Evolutionary conservation across 2,888 invertebrate genomes (phyloP).

Genomic region (Amphiduros pacificus): DNA sequence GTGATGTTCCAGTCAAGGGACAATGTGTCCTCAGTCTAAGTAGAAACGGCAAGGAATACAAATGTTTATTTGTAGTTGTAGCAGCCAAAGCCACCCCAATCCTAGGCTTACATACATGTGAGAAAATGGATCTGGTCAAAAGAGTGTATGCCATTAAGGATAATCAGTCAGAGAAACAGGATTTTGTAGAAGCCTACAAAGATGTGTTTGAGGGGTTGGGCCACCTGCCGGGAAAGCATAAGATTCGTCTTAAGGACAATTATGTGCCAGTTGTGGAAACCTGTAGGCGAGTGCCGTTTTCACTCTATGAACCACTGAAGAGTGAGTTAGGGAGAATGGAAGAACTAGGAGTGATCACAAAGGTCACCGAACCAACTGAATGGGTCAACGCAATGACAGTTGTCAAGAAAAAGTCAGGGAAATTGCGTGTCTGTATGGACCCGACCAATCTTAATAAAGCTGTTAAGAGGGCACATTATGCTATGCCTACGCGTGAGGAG

Average conservation of each 20-base stretch:
- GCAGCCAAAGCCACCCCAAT: slow-evolving; percentile 13
- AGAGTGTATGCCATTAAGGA: slow-evolving; percentile 10
- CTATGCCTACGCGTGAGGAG: slow-evolving; percentile 30
- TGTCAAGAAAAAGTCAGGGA: slow-evolving; percentile 25
- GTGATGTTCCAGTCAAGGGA: too few species aligned
- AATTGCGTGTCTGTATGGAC: slow-evolving; percentile 31
- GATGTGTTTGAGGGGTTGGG: slow-evolving; percentile 12
- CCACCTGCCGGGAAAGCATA: background rate
- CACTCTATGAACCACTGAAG: slow-evolving; percentile 17
- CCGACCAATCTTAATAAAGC: slow-evolving; percentile 29
- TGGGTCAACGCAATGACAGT: slow-evolving; percentile 30
- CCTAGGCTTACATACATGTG: slow-evolving; percentile 1
- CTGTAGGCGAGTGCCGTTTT: slow-evolving; percentile 3
- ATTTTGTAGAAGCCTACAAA: background rate
- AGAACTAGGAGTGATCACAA: slow-evolving; percentile 19
- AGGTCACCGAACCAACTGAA: slow-evolving; percentile 26
- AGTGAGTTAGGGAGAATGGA: slow-evolving; percentile 23
- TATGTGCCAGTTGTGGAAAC: slow-evolving; percentile 14
- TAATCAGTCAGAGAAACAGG: slow-evolving; percentile 3
- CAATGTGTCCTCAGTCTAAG: too few species aligned
- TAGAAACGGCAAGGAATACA: slow-evolving; percentile 11
- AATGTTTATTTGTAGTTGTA: slow-evolving; percentile 18
- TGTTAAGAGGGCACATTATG: slow-evolving; percentile 26
- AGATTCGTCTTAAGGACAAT: slow-evolving; percentile 3
- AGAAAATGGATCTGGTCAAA: slow-evolving; percentile 14